Percentiles rank a stretch among this genome's conserved stretches.
These are phyloP conservation scores for Oryzias celebensis DNA, from an alignment of 2,113 vertebrate species.

Conservation along the genomic window DNA sequence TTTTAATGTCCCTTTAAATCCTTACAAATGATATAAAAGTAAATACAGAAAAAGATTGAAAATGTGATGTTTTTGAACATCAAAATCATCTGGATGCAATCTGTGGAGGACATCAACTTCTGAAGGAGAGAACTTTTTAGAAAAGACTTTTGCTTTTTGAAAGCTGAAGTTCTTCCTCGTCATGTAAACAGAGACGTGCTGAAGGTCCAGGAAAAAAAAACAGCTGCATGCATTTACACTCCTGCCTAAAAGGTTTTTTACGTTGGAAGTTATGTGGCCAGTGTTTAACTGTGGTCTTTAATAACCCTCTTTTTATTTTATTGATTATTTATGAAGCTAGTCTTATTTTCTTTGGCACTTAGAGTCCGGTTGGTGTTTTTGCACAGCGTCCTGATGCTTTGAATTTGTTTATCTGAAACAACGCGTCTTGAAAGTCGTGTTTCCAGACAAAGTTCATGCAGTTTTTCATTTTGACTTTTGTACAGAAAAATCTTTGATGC, in stretches of 20 bases:
- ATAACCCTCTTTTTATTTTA: constrained; percentile 44
- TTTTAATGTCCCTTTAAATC: no score
- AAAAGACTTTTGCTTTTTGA: constrained; percentile 3
- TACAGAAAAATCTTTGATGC: no score
- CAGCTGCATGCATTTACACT: constrained; percentile 34
- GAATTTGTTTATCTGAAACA: constrained; percentile 33
- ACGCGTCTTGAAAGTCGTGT: constrained; percentile 55
- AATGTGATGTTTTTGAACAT: no score
- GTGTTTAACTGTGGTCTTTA: constrained; percentile 36
- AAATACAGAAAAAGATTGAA: no score
- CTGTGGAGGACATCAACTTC: neutral
- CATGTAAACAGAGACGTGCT: neutral
- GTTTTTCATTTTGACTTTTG: constrained; percentile 9
- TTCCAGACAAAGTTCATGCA: constrained; percentile 52
- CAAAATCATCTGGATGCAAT: neutral
- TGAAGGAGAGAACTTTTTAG: neutral
- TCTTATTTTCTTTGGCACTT: constrained; percentile 63
- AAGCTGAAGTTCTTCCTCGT: neutral
- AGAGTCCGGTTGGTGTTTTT: constrained; percentile 64
- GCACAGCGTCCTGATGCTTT: constrained; percentile 64
- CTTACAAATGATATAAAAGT: no score
- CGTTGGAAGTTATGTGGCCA: constrained; percentile 3
- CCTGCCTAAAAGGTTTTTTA: constrained; percentile 12
- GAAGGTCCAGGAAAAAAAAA: constrained; percentile 4
- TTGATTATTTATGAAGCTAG: constrained; percentile 78